Percentiles rank a stretch among this genome's conserved stretches.
These are phyloP conservation scores for Amaurobius ferox DNA, from an alignment of 2,888 invertebrate species.

Conservation along the genomic window DNA sequence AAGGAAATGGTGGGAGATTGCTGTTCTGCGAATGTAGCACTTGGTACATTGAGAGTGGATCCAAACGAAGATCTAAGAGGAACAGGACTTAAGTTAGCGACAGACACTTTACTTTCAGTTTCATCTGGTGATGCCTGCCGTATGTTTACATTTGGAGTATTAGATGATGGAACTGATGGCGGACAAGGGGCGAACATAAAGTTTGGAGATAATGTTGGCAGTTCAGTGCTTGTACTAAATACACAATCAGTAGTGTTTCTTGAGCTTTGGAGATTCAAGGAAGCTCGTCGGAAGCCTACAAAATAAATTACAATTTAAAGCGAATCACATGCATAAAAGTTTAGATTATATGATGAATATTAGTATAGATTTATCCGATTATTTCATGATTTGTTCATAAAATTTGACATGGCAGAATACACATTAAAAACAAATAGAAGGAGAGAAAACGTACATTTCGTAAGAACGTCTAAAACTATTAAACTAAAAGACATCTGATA, in stretches of 20 bases:
- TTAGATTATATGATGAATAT: too few relatives aligned
- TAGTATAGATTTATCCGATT: too few relatives aligned
- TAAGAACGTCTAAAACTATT: too few relatives aligned
- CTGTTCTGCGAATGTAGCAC: background rate
- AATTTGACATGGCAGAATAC: too few relatives aligned
- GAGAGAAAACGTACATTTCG: too few relatives aligned
- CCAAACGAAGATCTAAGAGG: slow-evolving; percentile 36
- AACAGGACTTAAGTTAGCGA: slow-evolving; percentile 73
- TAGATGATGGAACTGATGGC: background rate
- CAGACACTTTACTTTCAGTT: slow-evolving; percentile 74
- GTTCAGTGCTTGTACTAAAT: slow-evolving; percentile 15
- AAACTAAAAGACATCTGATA: too few relatives aligned
- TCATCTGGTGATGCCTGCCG: slow-evolving; percentile 74
- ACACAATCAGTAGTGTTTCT: slow-evolving; percentile 41
- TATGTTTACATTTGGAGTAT: slow-evolving; percentile 72
- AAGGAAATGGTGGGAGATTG: background rate
- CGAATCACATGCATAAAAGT: too few relatives aligned
- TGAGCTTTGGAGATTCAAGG: slow-evolving; percentile 32
- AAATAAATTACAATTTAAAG: too few relatives aligned
- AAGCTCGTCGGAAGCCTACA: slow-evolving; percentile 44
- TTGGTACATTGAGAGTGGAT: slow-evolving; percentile 37
- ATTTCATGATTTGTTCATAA: too few relatives aligned
- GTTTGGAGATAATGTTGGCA: background rate
- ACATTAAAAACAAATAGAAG: too few relatives aligned
- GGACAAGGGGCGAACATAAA: slow-evolving; percentile 6